Conservation (phyloP, 2,888 invertebrate species). For the Caenorhabditis angaria region DNA sequence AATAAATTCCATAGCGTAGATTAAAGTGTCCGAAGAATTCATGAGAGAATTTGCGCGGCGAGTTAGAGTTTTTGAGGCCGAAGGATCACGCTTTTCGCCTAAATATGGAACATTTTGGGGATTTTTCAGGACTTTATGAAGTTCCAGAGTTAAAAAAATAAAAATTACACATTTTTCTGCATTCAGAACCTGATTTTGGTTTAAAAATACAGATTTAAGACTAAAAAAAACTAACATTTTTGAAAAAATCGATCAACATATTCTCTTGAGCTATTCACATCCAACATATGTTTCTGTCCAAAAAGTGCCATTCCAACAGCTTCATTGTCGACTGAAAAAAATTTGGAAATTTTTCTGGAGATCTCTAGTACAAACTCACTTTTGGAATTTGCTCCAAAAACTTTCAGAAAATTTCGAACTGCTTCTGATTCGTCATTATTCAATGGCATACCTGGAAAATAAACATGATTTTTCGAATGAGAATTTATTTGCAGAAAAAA, state of each 20-base stretch:
- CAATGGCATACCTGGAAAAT: neutral
- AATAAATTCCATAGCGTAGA: conserved; percentile 28
- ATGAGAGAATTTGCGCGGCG: conserved; percentile 18
- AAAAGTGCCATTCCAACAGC: conserved; percentile 12
- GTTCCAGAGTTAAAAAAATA: too few species aligned
- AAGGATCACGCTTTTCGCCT: conserved; percentile 33
- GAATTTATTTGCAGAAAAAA: too few species aligned
- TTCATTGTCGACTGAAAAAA: conserved; percentile 12
- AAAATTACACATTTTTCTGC: too few species aligned
- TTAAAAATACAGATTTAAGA: neutral
- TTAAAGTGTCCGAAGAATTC: conserved; percentile 13
- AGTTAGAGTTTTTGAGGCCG: conserved; percentile 5
- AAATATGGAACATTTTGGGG: neutral
- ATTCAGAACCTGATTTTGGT: neutral
- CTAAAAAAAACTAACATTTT: conserved; percentile 18
- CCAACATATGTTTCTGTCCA: conserved; percentile 15
- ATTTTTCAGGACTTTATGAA: conserved; percentile 6
- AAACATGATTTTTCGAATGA: too few species aligned
- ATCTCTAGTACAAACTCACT: neutral
- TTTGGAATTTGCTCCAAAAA: neutral
- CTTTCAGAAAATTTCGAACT: conserved; percentile 5
- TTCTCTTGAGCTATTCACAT: conserved; percentile 14
- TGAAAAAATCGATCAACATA: conserved; percentile 26
- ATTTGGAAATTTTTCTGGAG: neutral
- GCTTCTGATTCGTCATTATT: neutral